Evolutionary conservation across 2,797 vertebrate species (phyloP).

Genomic region (Leptodactylus fallax): DNA sequence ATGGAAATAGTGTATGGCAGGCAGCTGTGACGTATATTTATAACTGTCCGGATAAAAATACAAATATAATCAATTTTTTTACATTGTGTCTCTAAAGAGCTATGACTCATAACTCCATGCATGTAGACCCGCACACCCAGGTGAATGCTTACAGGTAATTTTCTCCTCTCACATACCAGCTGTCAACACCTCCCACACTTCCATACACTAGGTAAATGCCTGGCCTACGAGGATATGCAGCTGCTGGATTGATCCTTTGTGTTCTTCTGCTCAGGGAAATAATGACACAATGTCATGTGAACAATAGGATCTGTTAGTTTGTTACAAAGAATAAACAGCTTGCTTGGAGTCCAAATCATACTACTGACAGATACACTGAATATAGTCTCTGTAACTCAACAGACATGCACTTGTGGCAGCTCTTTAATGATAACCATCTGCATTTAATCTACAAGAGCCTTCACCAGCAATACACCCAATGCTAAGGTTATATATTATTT

Average conservation of each 20-base stretch:
- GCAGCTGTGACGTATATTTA: not conserved
- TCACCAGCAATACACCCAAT: not conserved
- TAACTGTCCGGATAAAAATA: not conserved
- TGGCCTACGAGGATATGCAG: conserved; percentile 62
- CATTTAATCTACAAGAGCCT: conserved; percentile 4
- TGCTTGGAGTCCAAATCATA: conserved; percentile 57
- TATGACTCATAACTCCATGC: conserved; percentile 7
- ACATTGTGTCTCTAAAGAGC: conserved; percentile 27
- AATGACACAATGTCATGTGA: conserved; percentile 64
- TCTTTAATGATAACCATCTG: conserved; percentile 52
- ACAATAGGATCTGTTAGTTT: conserved; percentile 60
- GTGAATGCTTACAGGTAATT: conserved; percentile 53
- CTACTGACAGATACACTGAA: conserved; percentile 55
- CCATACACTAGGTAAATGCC: conserved; percentile 63
- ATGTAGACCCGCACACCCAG: conserved; percentile 38
- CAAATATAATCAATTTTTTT: conserved; percentile 7
- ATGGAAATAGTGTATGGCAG: not conserved
- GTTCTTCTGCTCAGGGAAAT: conserved; percentile 63
- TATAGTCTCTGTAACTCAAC: conserved; percentile 55
- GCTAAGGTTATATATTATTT: not conserved
- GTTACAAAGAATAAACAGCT: conserved; percentile 61
- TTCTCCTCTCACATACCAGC: conserved; percentile 59
- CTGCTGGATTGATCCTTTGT: conserved; percentile 66
- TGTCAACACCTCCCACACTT: conserved; percentile 65
- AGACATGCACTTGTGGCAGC: conserved; percentile 55